Percentiles rank a stretch among this genome's conserved stretches.
Evolutionary conservation across 2,113 vertebrate species (phyloP).

Genomic region (Ranitomeya variabilis): DNA sequence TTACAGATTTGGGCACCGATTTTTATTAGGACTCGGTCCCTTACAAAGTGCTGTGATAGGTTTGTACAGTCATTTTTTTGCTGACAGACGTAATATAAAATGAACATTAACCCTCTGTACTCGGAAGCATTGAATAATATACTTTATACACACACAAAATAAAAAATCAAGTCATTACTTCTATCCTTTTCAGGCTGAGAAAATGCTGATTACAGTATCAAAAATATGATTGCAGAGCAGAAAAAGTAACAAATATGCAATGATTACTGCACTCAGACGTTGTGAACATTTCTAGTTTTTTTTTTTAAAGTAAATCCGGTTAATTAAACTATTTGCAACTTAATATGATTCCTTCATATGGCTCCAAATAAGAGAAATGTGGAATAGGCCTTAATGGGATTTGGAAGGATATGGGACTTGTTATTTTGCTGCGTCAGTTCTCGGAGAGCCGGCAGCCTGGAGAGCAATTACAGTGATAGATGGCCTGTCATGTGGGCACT

Average conservation of each 20-base stretch:
- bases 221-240: neutral
- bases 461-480: slow-evolving; percentile 52
- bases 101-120: no score
- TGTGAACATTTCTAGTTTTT: neutral
- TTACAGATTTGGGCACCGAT: no score
- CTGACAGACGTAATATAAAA: no score
- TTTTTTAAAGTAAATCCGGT: neutral
- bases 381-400: neutral
- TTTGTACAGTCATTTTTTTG: no score
- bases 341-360: neutral
- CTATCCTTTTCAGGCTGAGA: neutral
- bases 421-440: slow-evolving; percentile 13
- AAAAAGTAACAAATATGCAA: neutral
- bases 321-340: neutral
- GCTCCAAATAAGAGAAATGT: neutral
- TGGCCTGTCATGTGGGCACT: slow-evolving; percentile 39
- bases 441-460: slow-evolving; percentile 1
- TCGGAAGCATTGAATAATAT: no score
- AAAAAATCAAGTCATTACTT: neutral
- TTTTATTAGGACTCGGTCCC: no score
- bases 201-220: neutral
- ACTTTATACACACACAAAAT: no score
- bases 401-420: neutral
- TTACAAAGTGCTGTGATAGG: no score
- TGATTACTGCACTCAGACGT: neutral